Conservation (phyloP, 64 coral and sea anemone species). For the Montipora capricornis region DNA sequence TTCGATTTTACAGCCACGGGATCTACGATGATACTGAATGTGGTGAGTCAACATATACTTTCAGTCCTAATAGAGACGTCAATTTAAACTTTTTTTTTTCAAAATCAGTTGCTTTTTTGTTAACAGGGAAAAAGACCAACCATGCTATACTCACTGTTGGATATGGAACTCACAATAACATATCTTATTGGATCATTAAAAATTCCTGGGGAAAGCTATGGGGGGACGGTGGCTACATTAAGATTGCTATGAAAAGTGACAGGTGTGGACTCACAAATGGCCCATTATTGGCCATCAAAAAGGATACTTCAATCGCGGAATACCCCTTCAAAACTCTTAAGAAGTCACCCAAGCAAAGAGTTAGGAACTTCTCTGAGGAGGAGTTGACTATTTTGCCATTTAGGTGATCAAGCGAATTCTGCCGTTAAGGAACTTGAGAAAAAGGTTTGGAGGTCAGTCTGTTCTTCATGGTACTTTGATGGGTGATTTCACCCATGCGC, state of each 20-base stretch:
- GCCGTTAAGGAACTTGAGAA: too few relatives aligned
- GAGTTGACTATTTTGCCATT: constrained; percentile 35
- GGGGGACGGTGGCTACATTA: constrained; percentile 88
- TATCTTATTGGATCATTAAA: constrained; percentile 71
- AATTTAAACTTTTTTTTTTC: neutral
- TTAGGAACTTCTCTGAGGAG: constrained; percentile 23
- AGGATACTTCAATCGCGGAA: constrained; percentile 41
- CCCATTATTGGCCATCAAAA: constrained; percentile 78
- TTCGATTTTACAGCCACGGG: constrained; percentile 91
- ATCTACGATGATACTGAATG: constrained; percentile 81
- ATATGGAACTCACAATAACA: constrained; percentile 41
- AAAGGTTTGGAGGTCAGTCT: too few relatives aligned
- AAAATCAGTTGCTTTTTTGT: neutral
- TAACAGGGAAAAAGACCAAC: constrained; percentile 59
- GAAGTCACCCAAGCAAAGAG: constrained; percentile 39
- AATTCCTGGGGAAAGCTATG: constrained; percentile 81
- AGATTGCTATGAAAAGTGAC: constrained; percentile 65
- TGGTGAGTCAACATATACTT: constrained; percentile 45
- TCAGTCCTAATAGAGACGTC: neutral
- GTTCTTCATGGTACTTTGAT: neutral
- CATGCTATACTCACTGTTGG: constrained; percentile 73
- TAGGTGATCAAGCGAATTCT: neutral
- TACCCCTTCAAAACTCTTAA: constrained; percentile 66
- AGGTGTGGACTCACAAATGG: constrained; percentile 73
- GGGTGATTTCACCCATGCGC: neutral